A percentile compares a stretch with the other conserved stretches of the same genome.
Conservation (phyloP, 2,113 vertebrate species). For the Lagenorhynchus albirostris region DNA sequence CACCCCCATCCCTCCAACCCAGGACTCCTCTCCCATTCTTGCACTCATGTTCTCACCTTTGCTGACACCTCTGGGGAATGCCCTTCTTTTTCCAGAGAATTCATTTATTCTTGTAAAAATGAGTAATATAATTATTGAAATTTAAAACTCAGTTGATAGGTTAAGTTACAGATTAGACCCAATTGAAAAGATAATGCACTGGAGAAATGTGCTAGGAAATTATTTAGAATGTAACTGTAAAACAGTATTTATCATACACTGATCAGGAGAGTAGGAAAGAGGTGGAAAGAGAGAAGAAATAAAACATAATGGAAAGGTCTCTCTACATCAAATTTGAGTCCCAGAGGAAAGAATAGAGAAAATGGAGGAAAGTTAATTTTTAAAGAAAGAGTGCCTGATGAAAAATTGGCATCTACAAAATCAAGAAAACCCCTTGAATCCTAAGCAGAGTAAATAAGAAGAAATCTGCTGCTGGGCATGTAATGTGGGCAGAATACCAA, state of each 20-base stretch:
- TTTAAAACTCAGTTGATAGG: background rate
- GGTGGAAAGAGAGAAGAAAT: background rate
- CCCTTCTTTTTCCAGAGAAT: background rate
- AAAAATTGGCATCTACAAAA: background rate
- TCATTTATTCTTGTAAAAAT: background rate
- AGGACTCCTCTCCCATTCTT: background rate
- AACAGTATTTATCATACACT: background rate
- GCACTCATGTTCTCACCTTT: background rate
- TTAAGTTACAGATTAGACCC: background rate
- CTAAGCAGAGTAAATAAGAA: background rate
- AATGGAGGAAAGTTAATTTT: background rate
- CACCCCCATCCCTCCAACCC: background rate
- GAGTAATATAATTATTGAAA: background rate
- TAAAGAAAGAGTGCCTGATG: background rate
- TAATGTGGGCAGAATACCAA: background rate
- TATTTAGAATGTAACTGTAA: background rate
- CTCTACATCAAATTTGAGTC: background rate
- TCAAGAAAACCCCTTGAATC: background rate
- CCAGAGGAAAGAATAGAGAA: background rate
- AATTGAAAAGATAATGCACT: background rate
- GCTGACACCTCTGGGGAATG: background rate
- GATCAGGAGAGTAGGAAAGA: background rate
- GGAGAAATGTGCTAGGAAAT: background rate
- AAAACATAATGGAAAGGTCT: background rate
- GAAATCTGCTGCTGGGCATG: background rate